A percentile compares a stretch with the other conserved stretches of the same genome.
These are phyloP conservation scores for Ophiothrix spiculata DNA, from an alignment of 35 echinoderm and acorn worm species.

Conservation along the genomic window DNA sequence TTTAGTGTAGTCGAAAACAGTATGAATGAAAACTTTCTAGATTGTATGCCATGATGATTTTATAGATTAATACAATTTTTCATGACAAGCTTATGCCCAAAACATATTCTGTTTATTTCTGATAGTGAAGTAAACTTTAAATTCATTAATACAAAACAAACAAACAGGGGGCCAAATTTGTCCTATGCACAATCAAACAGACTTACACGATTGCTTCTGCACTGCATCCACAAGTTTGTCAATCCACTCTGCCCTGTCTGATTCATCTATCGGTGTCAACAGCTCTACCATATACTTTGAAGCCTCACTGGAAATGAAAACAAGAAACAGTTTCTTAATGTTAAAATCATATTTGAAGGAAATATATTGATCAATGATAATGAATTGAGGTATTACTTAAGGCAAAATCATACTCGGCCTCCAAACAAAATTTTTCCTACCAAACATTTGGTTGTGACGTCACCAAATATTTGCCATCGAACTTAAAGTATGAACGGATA, in stretches of 20 bases:
- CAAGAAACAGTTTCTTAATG: not conserved
- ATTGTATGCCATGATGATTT: not conserved
- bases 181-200: not conserved
- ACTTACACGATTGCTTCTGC: slow-evolving; percentile 92
- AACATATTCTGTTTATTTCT: not conserved
- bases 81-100: not conserved
- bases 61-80: not conserved
- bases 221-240: slow-evolving; percentile 88
- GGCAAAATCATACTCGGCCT: no score
- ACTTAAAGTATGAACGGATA: no score
- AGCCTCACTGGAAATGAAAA: slow-evolving; percentile 75
- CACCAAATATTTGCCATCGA: no score
- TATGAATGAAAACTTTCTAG: not conserved
- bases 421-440: no score
- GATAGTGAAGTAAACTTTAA: not conserved
- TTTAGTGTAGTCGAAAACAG: no score
- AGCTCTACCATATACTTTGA: slow-evolving; percentile 66
- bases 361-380: no score
- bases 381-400: no score
- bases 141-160: not conserved
- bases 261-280: slow-evolving; percentile 69
- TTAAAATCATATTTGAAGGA: not conserved
- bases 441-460: no score
- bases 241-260: slow-evolving; percentile 80
- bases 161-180: not conserved